Percentiles rank a stretch among this genome's conserved stretches.
Conservation (phyloP, 2,888 invertebrate genomes). For the Dryococelus australis region DNA sequence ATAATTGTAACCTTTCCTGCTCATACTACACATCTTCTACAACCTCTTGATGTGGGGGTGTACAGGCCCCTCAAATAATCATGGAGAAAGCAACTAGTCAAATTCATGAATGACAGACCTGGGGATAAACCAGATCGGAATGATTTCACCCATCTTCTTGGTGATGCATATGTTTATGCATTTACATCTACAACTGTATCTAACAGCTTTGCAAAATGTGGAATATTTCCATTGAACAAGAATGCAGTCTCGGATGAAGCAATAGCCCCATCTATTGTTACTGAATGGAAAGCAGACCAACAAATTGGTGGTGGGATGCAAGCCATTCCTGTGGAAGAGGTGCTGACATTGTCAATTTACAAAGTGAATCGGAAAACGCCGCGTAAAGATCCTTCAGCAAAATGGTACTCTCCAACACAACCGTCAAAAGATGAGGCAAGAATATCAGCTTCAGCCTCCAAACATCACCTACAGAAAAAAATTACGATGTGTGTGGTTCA, state of each 20-base stretch:
- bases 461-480: background rate
- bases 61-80: background rate
- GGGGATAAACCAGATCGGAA: too few relatives aligned
- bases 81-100: background rate
- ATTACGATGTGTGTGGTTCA: background rate
- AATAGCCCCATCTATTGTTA: constrained; percentile 16
- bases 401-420: background rate
- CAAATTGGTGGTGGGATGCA: background rate
- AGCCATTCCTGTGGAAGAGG: background rate
- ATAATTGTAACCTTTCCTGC: constrained; percentile 17
- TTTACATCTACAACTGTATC: background rate
- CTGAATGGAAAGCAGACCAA: background rate
- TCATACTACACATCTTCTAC: constrained; percentile 23
- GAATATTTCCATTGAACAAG: constrained; percentile 24
- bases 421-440: background rate
- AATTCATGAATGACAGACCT: too few relatives aligned
- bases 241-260: constrained; percentile 26
- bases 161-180: background rate
- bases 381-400: too few relatives aligned
- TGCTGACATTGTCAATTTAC: background rate
- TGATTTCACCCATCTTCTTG: background rate
- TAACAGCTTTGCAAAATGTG: constrained; percentile 22
- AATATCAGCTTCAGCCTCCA: too few relatives aligned
- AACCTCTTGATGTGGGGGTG: background rate
- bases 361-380: background rate